Evolutionary conservation across 2,888 invertebrate species (phyloP), one percentile per base, ranked within the genome.

Genomic region (Eristalis pertinax): DNA sequence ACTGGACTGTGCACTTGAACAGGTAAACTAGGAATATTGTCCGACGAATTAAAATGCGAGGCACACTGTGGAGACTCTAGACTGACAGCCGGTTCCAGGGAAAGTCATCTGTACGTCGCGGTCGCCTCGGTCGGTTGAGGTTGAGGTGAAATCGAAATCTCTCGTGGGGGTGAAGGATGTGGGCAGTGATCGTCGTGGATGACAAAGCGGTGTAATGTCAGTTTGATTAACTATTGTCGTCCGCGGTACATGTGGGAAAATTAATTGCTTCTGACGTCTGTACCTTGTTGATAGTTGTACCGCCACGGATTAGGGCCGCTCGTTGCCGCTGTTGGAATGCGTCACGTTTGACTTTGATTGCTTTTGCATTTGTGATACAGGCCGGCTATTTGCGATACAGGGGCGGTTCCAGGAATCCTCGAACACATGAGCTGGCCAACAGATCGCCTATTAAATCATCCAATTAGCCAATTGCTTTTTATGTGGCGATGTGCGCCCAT

Each of bases 161-260:
- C 64, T 41, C 69, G 69, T 72, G 86, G 50, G 68, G 68, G 74
- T 73, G 65, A 64, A 74, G 68, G 67, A 82, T 76, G 77, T 78
- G 60, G 65, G 63, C 64, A 74, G 73, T 41, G 67, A 8, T 35
- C 41, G 41, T 68, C 32, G 64, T 65, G 64, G 75, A 68, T 35
- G 68, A 63, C 81, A 38, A 81, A 67, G 68, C 77, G 68, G 56
- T 65, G 58, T 83, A 68, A 76, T 73, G 87, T 76, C 87, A 80
- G 50, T 84, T 87, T 87, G 87, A 87, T 87, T 87, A 87, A 84
- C 87, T 76, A 87, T 87, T 87, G 87, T 87, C 87, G 80, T 73
- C 73, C 79, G 13, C 64, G 58, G 41, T 63, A 72, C 64, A 87
- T 76, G 76, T 75, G 64, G 79, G 83, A 50, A 79, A 83, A 83